Evolutionary conservation across 2,888 invertebrate species (phyloP).

Genomic region (Campoplex nolae): DNA sequence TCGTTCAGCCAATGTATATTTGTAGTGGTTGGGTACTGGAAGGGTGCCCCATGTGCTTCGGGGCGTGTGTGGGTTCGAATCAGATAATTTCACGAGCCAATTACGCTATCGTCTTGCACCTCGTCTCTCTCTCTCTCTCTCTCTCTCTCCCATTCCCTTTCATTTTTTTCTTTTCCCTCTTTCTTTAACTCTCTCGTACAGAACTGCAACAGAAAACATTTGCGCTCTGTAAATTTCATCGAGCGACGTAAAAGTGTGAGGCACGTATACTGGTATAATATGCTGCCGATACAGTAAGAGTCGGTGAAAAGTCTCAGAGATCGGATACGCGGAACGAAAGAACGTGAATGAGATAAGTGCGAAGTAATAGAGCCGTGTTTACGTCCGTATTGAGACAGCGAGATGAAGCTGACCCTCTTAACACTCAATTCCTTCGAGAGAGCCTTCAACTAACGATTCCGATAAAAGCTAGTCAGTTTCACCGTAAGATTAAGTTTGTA

Average conservation of each 20-base stretch:
- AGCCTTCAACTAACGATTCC: conserved; percentile 25
- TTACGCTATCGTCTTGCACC: conserved; percentile 73
- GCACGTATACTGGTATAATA: neutral
- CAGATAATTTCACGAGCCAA: conserved; percentile 78
- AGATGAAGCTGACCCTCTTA: conserved; percentile 48
- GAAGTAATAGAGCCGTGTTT: conserved; percentile 77
- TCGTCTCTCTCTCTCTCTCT: conserved; percentile 17
- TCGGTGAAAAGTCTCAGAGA: conserved; percentile 45
- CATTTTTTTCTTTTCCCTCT: neutral
- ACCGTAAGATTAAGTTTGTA: conserved; percentile 33
- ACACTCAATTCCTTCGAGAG: conserved; percentile 39
- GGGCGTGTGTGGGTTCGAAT: conserved; percentile 72
- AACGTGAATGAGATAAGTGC: conserved; percentile 71
- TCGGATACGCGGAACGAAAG: conserved; percentile 51
- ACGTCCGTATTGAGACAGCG: conserved; percentile 27
- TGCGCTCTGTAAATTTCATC: conserved; percentile 27
- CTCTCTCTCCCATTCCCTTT: conserved; percentile 17
- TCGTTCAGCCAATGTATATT: conserved; percentile 26
- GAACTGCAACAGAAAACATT: neutral
- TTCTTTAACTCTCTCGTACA: neutral
- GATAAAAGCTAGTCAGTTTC: conserved; percentile 55
- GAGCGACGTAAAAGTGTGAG: conserved; percentile 8
- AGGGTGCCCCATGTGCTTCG: conserved; percentile 47
- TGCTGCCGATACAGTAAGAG: conserved; percentile 35
- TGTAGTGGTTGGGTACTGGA: conserved; percentile 43